Percentiles rank a stretch among this genome's conserved stretches.
Evolutionary conservation across 1,140 invertebrate genomes (phyloP).

Genomic region (Drosophila baimaii): DNA sequence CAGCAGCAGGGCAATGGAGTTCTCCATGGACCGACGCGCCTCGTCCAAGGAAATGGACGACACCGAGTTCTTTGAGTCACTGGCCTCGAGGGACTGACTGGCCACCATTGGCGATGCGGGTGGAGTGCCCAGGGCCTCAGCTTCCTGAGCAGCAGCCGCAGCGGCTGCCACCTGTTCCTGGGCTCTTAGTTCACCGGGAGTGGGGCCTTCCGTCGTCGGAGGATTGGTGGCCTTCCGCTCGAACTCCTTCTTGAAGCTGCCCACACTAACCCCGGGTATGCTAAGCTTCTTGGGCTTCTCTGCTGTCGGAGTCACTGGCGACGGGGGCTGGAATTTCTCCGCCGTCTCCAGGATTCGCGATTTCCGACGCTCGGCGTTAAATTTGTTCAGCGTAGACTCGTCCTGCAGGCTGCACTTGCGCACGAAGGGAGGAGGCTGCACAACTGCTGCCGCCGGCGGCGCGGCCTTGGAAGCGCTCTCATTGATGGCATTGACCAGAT

Average conservation of each 20-base stretch:
- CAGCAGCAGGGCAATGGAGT: constrained; percentile 84
- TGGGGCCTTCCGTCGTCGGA: constrained; percentile 74
- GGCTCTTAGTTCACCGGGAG: constrained; percentile 66
- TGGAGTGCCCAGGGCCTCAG: constrained; percentile 33
- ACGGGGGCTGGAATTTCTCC: constrained; percentile 88
- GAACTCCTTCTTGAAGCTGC: constrained; percentile 92
- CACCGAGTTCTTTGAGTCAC: constrained; percentile 81
- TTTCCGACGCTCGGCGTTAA: constrained; percentile 85
- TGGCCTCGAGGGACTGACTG: constrained; percentile 46
- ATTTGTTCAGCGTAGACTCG: constrained; percentile 82
- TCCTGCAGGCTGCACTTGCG: constrained; percentile 83
- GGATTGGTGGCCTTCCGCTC: constrained; percentile 90
- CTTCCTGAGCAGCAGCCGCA: constrained; percentile 73
- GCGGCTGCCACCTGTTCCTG: constrained; percentile 77
- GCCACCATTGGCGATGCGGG: constrained; percentile 34
- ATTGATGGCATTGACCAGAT: constrained; percentile 81
- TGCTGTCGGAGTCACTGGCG: constrained; percentile 44
- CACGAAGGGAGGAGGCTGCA: constrained; percentile 52
- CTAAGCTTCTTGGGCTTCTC: constrained; percentile 91
- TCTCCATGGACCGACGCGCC: constrained; percentile 84
- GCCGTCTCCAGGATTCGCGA: constrained; percentile 90
- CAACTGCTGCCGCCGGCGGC: constrained; percentile 1
- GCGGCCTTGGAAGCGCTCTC: constrained; percentile 56
- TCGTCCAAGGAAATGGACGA: constrained; percentile 77
- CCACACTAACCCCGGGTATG: constrained; percentile 92